Base-by-base conservation (phyloP, 2,113 vertebrate species). In the Podilymbus podiceps region DNA sequence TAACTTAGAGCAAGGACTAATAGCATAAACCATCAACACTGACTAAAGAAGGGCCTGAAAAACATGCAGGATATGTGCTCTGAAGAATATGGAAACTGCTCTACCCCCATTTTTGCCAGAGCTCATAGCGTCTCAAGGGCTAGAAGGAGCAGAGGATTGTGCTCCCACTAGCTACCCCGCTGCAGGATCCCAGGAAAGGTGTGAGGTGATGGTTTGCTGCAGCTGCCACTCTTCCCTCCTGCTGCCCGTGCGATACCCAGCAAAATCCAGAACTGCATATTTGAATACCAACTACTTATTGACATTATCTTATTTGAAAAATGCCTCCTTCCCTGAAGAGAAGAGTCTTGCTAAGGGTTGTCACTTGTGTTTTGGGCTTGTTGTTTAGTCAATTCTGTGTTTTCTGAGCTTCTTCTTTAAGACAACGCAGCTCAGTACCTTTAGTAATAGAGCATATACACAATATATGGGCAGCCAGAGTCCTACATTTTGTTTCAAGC, bases 161-260 rank as follows among this genome's bases (percentile, higher is more conserved):
- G 9, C 7, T 83, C 24, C 33, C 0, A 0, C 44, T 35, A 17
- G 30, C 23, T 56, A 12, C 33, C 58, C 11, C 33, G 21, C 30
- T 20, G 22, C 22, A 84, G 42, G 50, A 63, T 16, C 38, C 31
- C 38, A 33, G 59, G 23, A 62, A 68, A 52, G 5, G 42, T 46
- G 52, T 44, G 52, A 62, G 33, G 25, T 31, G 50, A 52, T 20
- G 28, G 14, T 19, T 89, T 85, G 47, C 47, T 63, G n/a, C 49
- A 40, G 31, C 18, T 40, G 52, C 9, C 10, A 7, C 35, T 64
- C 14, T 74, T 47, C 28, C 8, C 7, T 46, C 15, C 31, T 21
- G 13, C 44, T 63, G n/a, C 7, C 47, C 7, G 1, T 42, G 50
- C 0, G 1, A 44, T 20, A 59, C 16, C 13, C 21, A 35, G 53